Percentiles rank a stretch among this genome's conserved stretches.
Evolutionary conservation across 2,888 invertebrate genomes (phyloP).

Genomic region (Trichogramma evanescens): DNA sequence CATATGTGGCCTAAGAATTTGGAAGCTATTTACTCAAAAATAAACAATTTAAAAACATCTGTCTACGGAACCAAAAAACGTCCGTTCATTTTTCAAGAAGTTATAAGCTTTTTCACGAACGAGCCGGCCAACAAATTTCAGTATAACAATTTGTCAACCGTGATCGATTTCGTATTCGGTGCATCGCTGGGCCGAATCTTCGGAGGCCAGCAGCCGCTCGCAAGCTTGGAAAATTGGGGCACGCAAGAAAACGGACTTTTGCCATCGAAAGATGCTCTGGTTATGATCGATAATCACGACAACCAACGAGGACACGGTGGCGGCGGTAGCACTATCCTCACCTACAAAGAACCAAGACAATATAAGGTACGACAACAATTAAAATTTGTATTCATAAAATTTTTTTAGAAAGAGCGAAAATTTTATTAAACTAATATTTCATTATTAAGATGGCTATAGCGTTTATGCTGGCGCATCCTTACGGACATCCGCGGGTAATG

Average conservation of each 20-base stretch:
- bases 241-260: slow-evolving; percentile 35
- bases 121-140: slow-evolving; percentile 46
- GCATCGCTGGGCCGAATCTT: slow-evolving; percentile 38
- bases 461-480: slow-evolving; percentile 56
- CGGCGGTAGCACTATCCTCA: slow-evolving; percentile 41
- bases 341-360: slow-evolving; percentile 38
- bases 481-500: slow-evolving; percentile 54
- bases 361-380: slow-evolving; percentile 38
- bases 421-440: neutral
- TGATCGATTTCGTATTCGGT: slow-evolving; percentile 68
- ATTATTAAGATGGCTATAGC: slow-evolving; percentile 47
- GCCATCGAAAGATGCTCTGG: slow-evolving; percentile 45
- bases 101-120: slow-evolving; percentile 57
- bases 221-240: slow-evolving; percentile 33
- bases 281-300: slow-evolving; percentile 60
- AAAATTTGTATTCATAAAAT: neutral
- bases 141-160: slow-evolving; percentile 50
- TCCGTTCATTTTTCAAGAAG: slow-evolving; percentile 69
- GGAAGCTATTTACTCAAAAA: slow-evolving; percentile 48
- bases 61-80: slow-evolving; percentile 56
- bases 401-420: neutral
- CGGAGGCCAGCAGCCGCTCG: slow-evolving; percentile 35
- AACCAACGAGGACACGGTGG: slow-evolving; percentile 53
- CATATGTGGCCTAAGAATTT: slow-evolving; percentile 56
- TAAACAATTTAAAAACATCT: slow-evolving; percentile 58